Evolutionary conservation across 2,113 vertebrate genomes (phyloP).

Genomic region (Leucoraja erinaceus): DNA sequence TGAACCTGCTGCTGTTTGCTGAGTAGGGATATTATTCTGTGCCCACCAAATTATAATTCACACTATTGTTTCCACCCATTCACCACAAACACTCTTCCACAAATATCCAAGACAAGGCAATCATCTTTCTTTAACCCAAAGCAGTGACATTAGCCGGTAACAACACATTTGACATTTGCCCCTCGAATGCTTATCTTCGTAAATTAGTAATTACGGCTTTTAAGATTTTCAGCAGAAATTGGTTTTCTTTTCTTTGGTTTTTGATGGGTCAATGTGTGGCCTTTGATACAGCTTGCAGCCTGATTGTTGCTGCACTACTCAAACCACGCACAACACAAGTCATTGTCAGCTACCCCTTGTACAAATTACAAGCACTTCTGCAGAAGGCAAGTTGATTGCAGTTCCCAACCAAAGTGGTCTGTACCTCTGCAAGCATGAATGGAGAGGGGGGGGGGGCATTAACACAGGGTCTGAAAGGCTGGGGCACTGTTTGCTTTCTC

Average conservation of each 20-base stretch:
- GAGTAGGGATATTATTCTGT: neutral
- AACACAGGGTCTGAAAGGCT: neutral
- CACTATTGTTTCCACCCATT: neutral
- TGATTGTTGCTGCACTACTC: neutral
- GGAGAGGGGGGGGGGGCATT: neutral
- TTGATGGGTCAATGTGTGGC: neutral
- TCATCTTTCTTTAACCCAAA: slow-evolving; percentile 1
- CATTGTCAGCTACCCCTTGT: neutral
- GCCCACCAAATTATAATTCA: neutral
- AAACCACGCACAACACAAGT: neutral
- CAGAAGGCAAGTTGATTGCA: neutral
- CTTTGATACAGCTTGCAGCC: neutral
- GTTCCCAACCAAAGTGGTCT: neutral
- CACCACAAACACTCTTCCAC: neutral
- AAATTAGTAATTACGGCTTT: slow-evolving; percentile 33
- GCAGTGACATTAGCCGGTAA: slow-evolving; percentile 8
- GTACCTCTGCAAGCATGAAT: neutral
- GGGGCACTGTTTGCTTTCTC: neutral
- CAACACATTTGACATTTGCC: neutral
- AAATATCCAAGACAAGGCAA: neutral
- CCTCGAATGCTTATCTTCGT: neutral
- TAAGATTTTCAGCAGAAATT: neutral
- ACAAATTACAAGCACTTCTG: neutral
- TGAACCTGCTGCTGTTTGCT: neutral
- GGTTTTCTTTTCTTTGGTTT: neutral